Base-by-base conservation (phyloP, 2,888 invertebrate species). In the Oxytorus armatus region DNA sequence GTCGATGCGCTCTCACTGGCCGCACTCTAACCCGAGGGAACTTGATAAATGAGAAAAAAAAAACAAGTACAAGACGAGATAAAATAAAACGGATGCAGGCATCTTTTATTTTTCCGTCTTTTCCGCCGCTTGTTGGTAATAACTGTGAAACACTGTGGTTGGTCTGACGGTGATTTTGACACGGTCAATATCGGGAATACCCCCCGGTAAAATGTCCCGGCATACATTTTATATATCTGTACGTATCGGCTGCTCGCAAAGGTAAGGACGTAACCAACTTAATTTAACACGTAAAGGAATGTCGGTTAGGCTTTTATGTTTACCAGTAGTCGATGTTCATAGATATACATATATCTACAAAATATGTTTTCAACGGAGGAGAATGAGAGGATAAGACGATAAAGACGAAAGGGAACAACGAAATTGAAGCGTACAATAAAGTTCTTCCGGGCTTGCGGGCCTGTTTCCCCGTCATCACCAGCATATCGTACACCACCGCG, bases 391-490 rank as follows among this genome's bases (percentile, higher is more conserved):
- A 29, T 36, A 7, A 7, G 39, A 70, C 10, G 49, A 51, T 49
- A 39, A 61, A 63, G 55, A 29, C 16, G 49, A 49, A 53, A 23
- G 23, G 57, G 23, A 47, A 59, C n/a, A 16, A 61, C 36, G 73
- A 72, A 59, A 66, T 70, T 59, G 33, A 16, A 70, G 63, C 11
- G 59, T 65, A 65, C 69, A 65, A 75, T 75, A 75, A 75, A 79
- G 18, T 70, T 57, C 36, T 51, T 49, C 59, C 36, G 57, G 63
- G 63, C 44, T 66, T 66, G 10, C 47, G 14, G 42, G 33, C 25
- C 23, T 11, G 53, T 65, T 68, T 18, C 33, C 53, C 61, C 47
- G 65, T 51, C 77, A 44, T 66, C 65, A 21, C 47, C 33, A 33
- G 16, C 74, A 21, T 7, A 23, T 14, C 36, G 65, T 65, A 49